Evolutionary conservation across 92 coral and sea anemone species (phyloP), one percentile per base, ranked within the genome.

Genomic region (Zoanthus sociatus): DNA sequence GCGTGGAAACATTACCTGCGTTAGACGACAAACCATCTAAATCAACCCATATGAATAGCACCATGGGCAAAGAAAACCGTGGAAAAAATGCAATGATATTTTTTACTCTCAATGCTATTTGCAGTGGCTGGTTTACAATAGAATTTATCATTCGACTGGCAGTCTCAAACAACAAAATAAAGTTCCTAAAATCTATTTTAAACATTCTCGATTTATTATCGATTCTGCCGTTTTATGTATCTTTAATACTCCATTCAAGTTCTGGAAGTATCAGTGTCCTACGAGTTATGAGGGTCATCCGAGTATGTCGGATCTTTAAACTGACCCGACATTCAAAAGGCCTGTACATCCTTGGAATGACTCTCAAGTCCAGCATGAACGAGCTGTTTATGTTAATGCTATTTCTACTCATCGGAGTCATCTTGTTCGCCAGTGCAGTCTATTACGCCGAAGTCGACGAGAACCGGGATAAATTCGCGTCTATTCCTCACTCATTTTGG

Each of bases 401-500:
- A 84, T 97, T 97, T 76, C 92, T 97, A 20, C 86, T 97, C 20
- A 92, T 97, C 77, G 99, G 99, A 8, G 96, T 97, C 15, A 92
- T 97, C 18, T 67, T 97, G 75, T 97, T 97, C 37, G 93, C 98
- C 15, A 97, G 99, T 68, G 99, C 96, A 9, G 98, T 96, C 9
- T 97, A 97, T 81, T 97, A 97, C 83, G 96, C 96, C 9, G 99
- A 97, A 78, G 90, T 85, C 21, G 85, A 77, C 9, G 76, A 81
- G 4, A 92, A 89, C 46, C 9, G 12, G 7, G 54, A 68, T 9
- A 66, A 83, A 75, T 95, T 97, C 56, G 42, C 90, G 72, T 95
- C 98, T 83, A 97, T 97, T 56, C 99, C 99, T 1, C 95, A 93
- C 79, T 92, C 96, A 45, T 97, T 97, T 87, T 97, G 99, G 99